Conservation (phyloP, 2,888 invertebrate genomes). For the Spilarctia lutea region DNA sequence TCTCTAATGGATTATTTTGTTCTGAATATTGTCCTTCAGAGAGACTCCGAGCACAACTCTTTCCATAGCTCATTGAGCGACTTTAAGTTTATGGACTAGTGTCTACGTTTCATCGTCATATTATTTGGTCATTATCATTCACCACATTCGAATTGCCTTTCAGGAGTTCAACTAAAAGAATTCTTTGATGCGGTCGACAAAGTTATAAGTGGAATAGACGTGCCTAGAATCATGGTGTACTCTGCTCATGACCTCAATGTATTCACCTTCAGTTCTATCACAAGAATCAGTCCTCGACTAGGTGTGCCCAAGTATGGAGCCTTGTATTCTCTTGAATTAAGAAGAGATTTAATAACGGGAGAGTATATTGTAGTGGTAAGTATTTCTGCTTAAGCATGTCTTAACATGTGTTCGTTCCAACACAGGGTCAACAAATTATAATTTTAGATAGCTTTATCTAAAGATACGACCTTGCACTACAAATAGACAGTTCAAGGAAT, state of each 20-base stretch:
- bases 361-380: constrained; percentile 59
- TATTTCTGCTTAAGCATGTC: background rate
- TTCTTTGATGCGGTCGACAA: constrained; percentile 47
- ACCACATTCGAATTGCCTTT: constrained; percentile 10
- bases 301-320: constrained; percentile 54
- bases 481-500: background rate
- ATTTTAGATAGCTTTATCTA: background rate
- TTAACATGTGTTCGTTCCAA: too few relatives aligned
- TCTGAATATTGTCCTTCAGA: too few relatives aligned
- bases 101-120: too few relatives aligned
- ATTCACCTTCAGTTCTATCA: constrained; percentile 39
- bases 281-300: constrained; percentile 37
- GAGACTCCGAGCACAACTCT: too few relatives aligned
- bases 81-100: too few relatives aligned
- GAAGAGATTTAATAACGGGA: constrained; percentile 46
- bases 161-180: constrained; percentile 51
- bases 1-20: too few relatives aligned
- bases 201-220: constrained; percentile 42
- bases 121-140: background rate
- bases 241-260: constrained; percentile 60
- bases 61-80: too few relatives aligned
- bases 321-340: constrained; percentile 55
- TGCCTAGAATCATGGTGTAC: constrained; percentile 47
- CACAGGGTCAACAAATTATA: background rate
- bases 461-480: background rate